These are phyloP conservation scores for Ornithoptera alexandrae DNA, from an alignment of 2,888 invertebrate species.

Conservation along the genomic window DNA sequence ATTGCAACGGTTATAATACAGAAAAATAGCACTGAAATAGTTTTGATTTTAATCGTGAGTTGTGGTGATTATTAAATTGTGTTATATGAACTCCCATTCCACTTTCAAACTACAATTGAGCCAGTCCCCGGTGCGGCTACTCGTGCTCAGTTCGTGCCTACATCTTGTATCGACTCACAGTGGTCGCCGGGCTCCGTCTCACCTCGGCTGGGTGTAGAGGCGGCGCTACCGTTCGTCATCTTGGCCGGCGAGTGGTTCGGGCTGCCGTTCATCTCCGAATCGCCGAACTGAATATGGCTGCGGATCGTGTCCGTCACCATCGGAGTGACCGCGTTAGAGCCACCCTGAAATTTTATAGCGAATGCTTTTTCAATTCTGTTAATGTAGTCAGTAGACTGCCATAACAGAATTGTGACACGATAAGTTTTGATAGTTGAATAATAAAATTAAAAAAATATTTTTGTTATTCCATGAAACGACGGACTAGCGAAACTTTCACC, in stretches of 20 bases:
- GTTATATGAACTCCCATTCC: slow-evolving; percentile 17
- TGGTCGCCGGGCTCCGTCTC: slow-evolving; percentile 69
- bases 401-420: too few relatives aligned
- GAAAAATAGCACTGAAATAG: background rate
- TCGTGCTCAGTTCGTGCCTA: slow-evolving; percentile 66
- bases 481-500: too few relatives aligned
- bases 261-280: slow-evolving; percentile 60
- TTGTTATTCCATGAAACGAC: too few relatives aligned
- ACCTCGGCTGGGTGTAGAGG: slow-evolving; percentile 75
- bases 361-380: background rate
- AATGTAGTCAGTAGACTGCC: background rate
- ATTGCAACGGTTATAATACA: background rate
- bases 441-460: too few relatives aligned
- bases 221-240: slow-evolving; percentile 66
- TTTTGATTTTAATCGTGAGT: background rate
- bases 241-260: slow-evolving; percentile 59
- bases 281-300: slow-evolving; percentile 81
- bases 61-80: background rate
- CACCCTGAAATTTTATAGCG: slow-evolving; percentile 52
- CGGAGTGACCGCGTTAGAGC: slow-evolving; percentile 70
- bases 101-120: slow-evolving; percentile 24
- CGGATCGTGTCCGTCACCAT: slow-evolving; percentile 81
- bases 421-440: too few relatives aligned
- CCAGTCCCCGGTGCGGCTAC: slow-evolving; percentile 38
- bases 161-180: slow-evolving; percentile 70